Evolutionary conservation across 2,113 vertebrate genomes (phyloP).

Genomic region (Lepus americanus): DNA sequence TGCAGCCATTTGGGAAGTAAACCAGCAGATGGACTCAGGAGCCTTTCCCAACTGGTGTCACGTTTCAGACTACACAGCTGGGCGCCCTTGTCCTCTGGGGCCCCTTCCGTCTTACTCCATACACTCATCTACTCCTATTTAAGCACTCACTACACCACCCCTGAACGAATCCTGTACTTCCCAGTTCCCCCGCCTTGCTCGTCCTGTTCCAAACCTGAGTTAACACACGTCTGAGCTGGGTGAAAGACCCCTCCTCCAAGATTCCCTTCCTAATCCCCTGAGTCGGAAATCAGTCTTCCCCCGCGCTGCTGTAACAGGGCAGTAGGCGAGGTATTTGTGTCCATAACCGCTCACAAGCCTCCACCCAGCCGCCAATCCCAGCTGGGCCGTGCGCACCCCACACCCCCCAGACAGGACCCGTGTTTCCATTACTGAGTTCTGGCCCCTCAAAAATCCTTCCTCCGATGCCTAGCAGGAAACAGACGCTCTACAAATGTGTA

Average conservation of each 20-base stretch:
- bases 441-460: neutral
- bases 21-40: neutral
- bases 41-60: neutral
- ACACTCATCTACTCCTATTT: neutral
- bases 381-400: neutral
- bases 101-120: neutral
- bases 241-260: slow-evolving; percentile 4
- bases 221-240: neutral
- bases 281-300: slow-evolving; percentile 44
- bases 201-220: neutral
- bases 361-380: neutral
- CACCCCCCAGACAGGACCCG: neutral
- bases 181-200: neutral
- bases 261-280: neutral
- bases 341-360: neutral
- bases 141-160: neutral
- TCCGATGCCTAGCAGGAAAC: neutral
- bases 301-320: neutral
- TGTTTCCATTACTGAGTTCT: neutral
- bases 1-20: too few relatives aligned
- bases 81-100: neutral
- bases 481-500: neutral
- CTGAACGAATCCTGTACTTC: neutral
- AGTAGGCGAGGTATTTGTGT: neutral
- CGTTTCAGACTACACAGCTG: neutral